Evolutionary conservation across 2,888 invertebrate species (phyloP).

Genomic region (Troilus luridus): DNA sequence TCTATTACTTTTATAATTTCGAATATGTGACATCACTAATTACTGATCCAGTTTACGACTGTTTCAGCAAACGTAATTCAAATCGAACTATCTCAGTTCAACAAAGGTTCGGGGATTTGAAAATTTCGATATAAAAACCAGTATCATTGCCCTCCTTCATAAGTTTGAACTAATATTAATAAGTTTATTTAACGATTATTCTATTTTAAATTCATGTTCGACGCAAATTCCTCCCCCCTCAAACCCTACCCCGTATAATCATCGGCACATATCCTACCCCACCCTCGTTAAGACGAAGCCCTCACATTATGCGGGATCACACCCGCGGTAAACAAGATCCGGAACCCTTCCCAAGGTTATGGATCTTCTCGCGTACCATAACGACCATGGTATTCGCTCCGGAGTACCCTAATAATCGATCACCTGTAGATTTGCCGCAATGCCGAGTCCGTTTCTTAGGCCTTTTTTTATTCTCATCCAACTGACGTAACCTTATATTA

Average conservation of each 20-base stretch:
- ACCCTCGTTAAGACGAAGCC: background rate
- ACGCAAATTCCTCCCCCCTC: background rate
- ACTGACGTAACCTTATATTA: background rate
- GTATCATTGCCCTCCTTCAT: too few relatives aligned
- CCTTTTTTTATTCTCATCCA: background rate
- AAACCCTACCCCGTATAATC: background rate
- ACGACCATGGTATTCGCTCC: background rate
- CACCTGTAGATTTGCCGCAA: constrained; percentile 56
- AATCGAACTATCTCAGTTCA: too few relatives aligned
- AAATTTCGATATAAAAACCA: too few relatives aligned
- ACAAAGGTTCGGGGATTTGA: too few relatives aligned
- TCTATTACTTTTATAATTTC: too few relatives aligned
- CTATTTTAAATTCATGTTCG: background rate
- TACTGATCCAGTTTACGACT: too few relatives aligned
- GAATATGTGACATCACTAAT: too few relatives aligned
- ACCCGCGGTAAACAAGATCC: constrained; percentile 10
- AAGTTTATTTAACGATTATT: too few relatives aligned
- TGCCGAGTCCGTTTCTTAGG: constrained; percentile 14
- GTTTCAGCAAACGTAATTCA: too few relatives aligned
- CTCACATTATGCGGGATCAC: constrained; percentile 51
- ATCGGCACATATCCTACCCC: background rate
- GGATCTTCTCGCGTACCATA: constrained; percentile 5
- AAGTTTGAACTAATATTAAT: too few relatives aligned
- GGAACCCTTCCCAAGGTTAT: background rate
- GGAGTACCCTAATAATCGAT: constrained; percentile 45